Evolutionary conservation across 2,113 vertebrate genomes (phyloP).

Genomic region (Crotalus horridus): DNA sequence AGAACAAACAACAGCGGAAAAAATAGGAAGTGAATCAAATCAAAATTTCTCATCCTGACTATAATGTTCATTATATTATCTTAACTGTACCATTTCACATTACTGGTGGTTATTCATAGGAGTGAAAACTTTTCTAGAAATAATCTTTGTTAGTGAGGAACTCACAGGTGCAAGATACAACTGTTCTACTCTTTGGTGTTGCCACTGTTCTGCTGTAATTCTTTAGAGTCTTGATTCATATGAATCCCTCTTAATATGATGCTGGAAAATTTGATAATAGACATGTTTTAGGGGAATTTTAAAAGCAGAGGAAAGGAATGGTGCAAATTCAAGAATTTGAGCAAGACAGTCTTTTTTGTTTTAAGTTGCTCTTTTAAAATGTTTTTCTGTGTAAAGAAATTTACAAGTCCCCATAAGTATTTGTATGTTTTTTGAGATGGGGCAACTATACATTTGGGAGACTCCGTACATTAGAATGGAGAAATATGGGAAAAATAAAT

Average conservation of each 20-base stretch:
- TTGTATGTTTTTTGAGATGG: neutral
- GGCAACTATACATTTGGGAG: neutral
- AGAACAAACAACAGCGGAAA: neutral
- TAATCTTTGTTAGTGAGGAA: neutral
- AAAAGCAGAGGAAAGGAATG: neutral
- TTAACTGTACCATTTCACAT: neutral
- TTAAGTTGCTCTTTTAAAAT: neutral
- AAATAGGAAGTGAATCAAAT: neutral
- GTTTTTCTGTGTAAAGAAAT: neutral
- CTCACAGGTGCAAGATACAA: neutral
- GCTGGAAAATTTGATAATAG: neutral
- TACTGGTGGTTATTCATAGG: neutral
- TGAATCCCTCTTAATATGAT: neutral
- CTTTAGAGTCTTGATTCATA: neutral
- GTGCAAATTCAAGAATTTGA: neutral
- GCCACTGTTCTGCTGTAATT: neutral
- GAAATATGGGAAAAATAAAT: neutral
- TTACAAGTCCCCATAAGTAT: neutral
- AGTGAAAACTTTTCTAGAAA: neutral
- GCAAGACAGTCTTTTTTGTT: neutral
- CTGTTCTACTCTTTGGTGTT: neutral
- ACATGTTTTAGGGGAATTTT: neutral
- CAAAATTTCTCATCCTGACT: neutral
- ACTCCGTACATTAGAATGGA: neutral
- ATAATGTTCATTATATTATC: neutral